Evolutionary conservation across 2,113 vertebrate genomes (phyloP), one percentile per base, ranked within the genome.

Genomic region (Hydrochoerus hydrochaeris): DNA sequence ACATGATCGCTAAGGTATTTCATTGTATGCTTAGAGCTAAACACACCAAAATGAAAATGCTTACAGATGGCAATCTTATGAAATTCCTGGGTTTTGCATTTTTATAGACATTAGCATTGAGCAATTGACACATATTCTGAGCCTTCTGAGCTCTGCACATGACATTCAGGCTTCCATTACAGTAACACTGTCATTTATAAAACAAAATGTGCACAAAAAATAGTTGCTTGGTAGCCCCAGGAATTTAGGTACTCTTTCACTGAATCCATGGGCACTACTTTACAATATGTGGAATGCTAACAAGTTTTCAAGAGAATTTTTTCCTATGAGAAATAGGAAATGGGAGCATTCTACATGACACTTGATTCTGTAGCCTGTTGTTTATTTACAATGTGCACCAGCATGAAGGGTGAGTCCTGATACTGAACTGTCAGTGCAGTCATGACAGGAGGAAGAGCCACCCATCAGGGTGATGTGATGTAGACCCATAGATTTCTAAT

Each of bases 341-440:
- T 0, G 1, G 14, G 46, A 26, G 0, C 49, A 2, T 41, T 17
- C 11, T 35, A 14, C 3, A 1, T 84, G 5, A 14, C 2, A 52
- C 32, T n/a, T 41, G 69, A 7, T 41, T 62, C 26, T 85, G 38
- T 9, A 8, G 17, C 9, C 9, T 41, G 19, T 7, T 30, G 0
- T 54, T 82, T 10, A 10, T 16, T 0, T 78, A 52, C 54, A 28
- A 9, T 3, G 24, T 82, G 24, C n/a, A 14, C 81, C 44, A 65
- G 30, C 9, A 1, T 73, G 83, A 65, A 24, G 6, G 19, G 0
- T n/a, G 22, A 46, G 17, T 44, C 54, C 24, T 5, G n/a, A 10
- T 10, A 11, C n/a, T 12, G n/a, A 38, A 0, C 20, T 8, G 0
- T 13, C 19, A 5, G 26, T 24, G 17, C 22, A 2, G 44, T 11